Conservation (phyloP, 2,113 vertebrate species). For the Laticauda colubrina region DNA sequence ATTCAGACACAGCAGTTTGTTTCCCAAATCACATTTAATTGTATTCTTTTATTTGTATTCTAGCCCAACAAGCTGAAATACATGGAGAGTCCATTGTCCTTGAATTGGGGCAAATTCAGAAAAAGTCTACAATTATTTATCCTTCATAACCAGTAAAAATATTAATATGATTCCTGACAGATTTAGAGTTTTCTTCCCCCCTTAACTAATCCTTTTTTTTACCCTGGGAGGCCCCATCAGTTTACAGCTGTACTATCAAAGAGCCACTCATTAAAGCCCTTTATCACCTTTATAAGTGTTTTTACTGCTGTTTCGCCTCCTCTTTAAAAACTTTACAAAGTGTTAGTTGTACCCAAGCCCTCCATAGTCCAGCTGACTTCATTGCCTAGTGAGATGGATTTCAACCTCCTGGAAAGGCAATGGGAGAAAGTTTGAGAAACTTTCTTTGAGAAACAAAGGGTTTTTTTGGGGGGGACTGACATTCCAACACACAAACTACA, state of each 20-base stretch:
- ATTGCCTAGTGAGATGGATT: not conserved
- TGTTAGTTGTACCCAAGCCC: not conserved
- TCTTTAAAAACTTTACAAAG: conserved; percentile 27
- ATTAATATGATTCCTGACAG: not conserved
- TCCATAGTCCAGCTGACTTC: conserved; percentile 1
- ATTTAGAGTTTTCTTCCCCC: not conserved
- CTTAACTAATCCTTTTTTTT: not conserved
- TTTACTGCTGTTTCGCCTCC: conserved; percentile 13
- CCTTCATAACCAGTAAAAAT: not conserved
- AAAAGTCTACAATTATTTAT: not conserved
- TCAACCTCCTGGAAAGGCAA: not conserved
- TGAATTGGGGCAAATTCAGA: not conserved
- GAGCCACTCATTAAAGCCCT: conserved; percentile 24
- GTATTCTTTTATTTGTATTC: not conserved
- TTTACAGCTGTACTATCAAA: conserved; percentile 23
- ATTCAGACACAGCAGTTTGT: not conserved
- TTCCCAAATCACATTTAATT: not conserved
- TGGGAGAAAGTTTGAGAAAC: not conserved
- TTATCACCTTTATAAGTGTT: conserved; percentile 24
- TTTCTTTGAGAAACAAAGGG: not conserved
- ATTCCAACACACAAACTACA: not conserved
- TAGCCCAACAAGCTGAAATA: not conserved
- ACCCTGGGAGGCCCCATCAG: not conserved
- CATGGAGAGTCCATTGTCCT: not conserved
- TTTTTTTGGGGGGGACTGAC: not conserved